A percentile compares a stretch with the other conserved stretches of the same genome.
Conservation (phyloP, 23 tunicate genomes). For the Botrylloides violaceus region DNA sequence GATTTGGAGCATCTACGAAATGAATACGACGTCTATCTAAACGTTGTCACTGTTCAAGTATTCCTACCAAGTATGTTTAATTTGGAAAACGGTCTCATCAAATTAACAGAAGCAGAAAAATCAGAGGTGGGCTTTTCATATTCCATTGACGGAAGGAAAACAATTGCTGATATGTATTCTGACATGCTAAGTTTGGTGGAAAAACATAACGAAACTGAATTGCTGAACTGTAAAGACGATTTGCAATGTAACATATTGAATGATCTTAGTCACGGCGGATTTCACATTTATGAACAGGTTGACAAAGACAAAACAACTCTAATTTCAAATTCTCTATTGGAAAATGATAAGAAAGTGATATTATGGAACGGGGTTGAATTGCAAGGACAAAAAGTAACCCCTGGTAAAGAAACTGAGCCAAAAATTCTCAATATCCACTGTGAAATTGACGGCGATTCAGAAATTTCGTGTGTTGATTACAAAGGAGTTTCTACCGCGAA, state of each 20-base stretch:
- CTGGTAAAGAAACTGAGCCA: slow-evolving; percentile 19
- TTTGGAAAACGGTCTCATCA: slow-evolving; percentile 20
- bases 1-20: slow-evolving; percentile 15
- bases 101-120: slow-evolving; percentile 5
- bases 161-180: slow-evolving; percentile 2
- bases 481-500: slow-evolving; percentile 1
- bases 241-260: slow-evolving; percentile 3
- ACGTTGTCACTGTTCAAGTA: slow-evolving; percentile 11
- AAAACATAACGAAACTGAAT: slow-evolving; percentile 7
- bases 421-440: slow-evolving; percentile 7
- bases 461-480: not conserved
- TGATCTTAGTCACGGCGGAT: slow-evolving; percentile 32
- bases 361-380: slow-evolving; percentile 31
- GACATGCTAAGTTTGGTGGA: not conserved
- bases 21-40: slow-evolving; percentile 28
- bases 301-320: not conserved
- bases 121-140: slow-evolving; percentile 1
- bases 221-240: not conserved
- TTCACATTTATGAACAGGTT: slow-evolving; percentile 32
- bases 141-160: slow-evolving; percentile 19
- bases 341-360: slow-evolving; percentile 16
- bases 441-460: not conserved
- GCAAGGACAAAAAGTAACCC: not conserved
- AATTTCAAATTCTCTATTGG: slow-evolving; percentile 16
- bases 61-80: slow-evolving; percentile 11